Base-by-base conservation (phyloP, 2,113 vertebrate species). In the Ellobius talpinus region DNA sequence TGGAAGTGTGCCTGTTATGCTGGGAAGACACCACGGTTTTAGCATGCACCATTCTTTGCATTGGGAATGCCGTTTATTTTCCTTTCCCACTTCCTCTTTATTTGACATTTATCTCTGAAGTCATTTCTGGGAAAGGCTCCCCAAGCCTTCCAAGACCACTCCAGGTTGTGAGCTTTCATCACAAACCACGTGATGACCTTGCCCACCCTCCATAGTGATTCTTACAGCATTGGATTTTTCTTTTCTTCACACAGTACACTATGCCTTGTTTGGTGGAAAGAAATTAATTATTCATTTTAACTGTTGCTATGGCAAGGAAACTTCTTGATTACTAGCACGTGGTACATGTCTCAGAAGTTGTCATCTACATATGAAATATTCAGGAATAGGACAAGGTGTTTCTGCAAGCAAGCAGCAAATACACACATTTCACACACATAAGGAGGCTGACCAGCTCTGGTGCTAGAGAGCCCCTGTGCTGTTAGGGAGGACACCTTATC, bases 241-340 rank as follows among this genome's bases (percentile, higher is more conserved):
- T 90, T 42, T 16, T 52, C 42, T 84, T 87, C n/a, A 36, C 24
- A 17, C 42, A 87, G 39, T 66, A 33, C 29, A 17, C 23, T 72
- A 39, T 42, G 29, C 8, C 17, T 68, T 45, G 74, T 12, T 5
- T 50, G 36, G 47, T 45, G 61, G 45, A 94, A 87, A 29, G 31
- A 55, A 79, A 52, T 26, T 92, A n/a, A 65, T 85, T 81, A 87
- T 78, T 82, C 81, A 79, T 88, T 76, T 94, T 58, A 4, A 86
- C 29, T 95, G 26, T 87, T 7, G 26, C n/a, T 16, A 4, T 88
- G 63, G 24, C 12, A 72, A 68, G 45, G 26, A 91, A 63, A 68
- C 47, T 26, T 90, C 45, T 94, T 5, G 12, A 21, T 87, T 79
- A 72, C 70, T 88, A 90, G 65, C 73, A 70, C 19, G 1, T 66